Base-by-base conservation (phyloP, 2,888 invertebrate species). In the Apamea anceps region DNA sequence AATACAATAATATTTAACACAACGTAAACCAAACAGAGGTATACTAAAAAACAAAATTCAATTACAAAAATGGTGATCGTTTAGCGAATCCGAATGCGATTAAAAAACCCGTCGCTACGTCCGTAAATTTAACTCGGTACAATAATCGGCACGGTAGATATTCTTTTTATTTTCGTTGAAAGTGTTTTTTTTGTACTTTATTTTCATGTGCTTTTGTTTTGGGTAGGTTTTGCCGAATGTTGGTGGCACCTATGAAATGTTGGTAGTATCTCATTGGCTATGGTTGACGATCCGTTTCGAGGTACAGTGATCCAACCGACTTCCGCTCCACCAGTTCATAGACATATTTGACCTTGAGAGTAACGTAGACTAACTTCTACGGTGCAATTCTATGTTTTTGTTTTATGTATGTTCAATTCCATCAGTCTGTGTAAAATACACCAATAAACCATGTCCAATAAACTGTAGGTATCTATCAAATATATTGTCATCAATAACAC, bases 31-130 rank as follows among this genome's bases (percentile, higher is more conserved):
- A 81, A 84, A 78, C 85, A 67, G 75, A 79, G 67, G 63, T 82
- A 75, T 72, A 83, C 77, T 68, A 72, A 85, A 90, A 87, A 82
- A 82, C 81, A 79, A 89, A 90, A 90, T 90, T 90, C 90, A 91
- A 89, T 91, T 91, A 89, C 87, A 90, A 91, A 92, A 90, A 91
- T 90, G 85, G 86, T 85, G 88, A 90, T 91, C 91, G 91, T 88
- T 92, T 91, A 88, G 87, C 85, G 89, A 88, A 90, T 92, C 90
- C 90, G 87, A 88, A 87, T 87, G 85, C 89, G 90, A 90, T 91
- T 91, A 90, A 91, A 92, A 91, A 91, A 87, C 84, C 86, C 87
- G 85, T 85, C 79, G 85, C 81, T 63, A 73, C 79, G 75, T 85
- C 85, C 85, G 80, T 85, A 85, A 85, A 85, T 85, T 85, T 83